These are phyloP conservation scores for Poecilia gillii DNA, from an alignment of 2,797 vertebrate species.

Conservation along the genomic window DNA sequence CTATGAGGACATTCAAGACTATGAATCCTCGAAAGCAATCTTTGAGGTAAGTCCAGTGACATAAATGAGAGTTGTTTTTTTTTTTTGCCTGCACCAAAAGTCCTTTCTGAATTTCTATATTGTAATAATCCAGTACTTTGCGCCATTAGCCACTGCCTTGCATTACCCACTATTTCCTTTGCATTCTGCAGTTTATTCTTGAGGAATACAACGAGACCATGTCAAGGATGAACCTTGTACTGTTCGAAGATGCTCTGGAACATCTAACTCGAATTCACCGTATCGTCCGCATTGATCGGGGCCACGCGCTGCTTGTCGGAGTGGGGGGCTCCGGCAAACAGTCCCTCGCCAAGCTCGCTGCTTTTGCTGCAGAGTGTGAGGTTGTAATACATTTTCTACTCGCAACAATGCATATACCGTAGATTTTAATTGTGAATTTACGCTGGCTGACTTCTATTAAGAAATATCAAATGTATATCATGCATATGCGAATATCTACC, in stretches of 20 bases:
- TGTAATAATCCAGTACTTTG: not conserved
- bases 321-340: constrained; percentile 95
- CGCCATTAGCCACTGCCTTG: not conserved
- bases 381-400: constrained; percentile 66
- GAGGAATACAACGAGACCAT: constrained; percentile 93
- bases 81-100: not conserved
- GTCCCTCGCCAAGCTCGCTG: constrained; percentile 90
- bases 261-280: constrained; percentile 91
- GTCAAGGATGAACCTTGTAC: constrained; percentile 89
- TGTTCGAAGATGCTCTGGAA: constrained; percentile 95
- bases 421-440: not conserved
- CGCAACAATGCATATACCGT: not conserved
- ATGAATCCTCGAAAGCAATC: constrained; percentile 89
- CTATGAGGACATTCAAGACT: constrained; percentile 95
- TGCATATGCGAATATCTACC: not conserved
- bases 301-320: constrained; percentile 93
- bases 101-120: not conserved
- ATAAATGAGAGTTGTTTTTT: not conserved
- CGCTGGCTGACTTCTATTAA: not conserved
- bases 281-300: constrained; percentile 89
- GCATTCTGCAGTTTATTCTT: constrained; percentile 86
- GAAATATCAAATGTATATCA: not conserved
- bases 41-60: constrained; percentile 85
- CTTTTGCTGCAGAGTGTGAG: constrained; percentile 91
- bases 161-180: constrained; percentile 8